Base-by-base conservation (phyloP, 2,888 invertebrate species). In the Cosmia trapezina region DNA sequence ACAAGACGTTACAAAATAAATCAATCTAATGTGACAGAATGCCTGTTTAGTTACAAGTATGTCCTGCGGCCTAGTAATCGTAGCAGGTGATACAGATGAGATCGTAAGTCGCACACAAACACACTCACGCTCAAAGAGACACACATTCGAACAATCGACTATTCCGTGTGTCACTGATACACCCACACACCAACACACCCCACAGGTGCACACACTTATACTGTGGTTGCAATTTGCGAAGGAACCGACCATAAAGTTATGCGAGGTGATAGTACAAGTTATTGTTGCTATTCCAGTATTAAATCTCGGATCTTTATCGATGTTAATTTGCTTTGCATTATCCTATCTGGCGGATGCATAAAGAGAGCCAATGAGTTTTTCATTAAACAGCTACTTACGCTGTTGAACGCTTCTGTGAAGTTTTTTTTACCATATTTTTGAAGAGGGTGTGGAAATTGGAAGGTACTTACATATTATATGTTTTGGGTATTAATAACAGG, bases 191-290 rank as follows among this genome's bases (percentile, higher is more conserved):
- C 19, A 7, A 28, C 53, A 62, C 37, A 45, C 17, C 33, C 8
- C 22, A 64, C 45, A 65, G 43, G 53, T 64, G 33, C 47, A 49
- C 51, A 43, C 33, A 70, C 71, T n/a, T n/a, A 51, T 51, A 59
- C 43, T 82, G 86, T 70, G 78, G 84, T 76, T 80, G 73, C 83
- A 85, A 85, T 85, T 85, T 84, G 78, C 73, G 68, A 65, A 81
- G 80, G 65, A 75, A 73, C 63, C 65, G 59, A 78, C 76, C 75
- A 73, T 84, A 85, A 85, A 81, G 65, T 79, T 81, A 77, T 81
- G 71, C 62, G 75, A 84, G 76, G 81, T 81, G 84, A 83, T 84
- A 83, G 81, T 37, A 63, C 75, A 81, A 85, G 65, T 79, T 83
- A 85, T 83, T 75, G 71, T 75, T 64, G 62, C 78, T 73, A 71